phyloP scores from a whole-genome alignment of 2,888 invertebrate species.

The Cantharis rustica region DNA sequence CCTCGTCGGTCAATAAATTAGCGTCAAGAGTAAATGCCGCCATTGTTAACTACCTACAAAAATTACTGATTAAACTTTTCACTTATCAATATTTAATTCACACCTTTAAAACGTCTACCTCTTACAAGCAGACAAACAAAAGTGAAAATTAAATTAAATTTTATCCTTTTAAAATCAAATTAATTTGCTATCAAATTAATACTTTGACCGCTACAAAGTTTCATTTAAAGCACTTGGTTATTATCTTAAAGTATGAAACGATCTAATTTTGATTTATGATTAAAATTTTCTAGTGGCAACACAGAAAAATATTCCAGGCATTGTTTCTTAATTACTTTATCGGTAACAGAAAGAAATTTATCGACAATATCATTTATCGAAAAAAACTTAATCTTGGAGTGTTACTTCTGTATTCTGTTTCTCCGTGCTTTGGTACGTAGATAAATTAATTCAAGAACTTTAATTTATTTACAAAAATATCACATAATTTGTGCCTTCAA shows the following conservation, averaged over 20 bases:
- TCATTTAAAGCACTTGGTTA: conserved; percentile 6
- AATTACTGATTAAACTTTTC: neutral
- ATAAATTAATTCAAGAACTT: neutral
- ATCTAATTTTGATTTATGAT: neutral
- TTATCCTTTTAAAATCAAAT: conserved; percentile 20
- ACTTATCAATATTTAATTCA: neutral
- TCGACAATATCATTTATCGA: neutral
- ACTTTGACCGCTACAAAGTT: conserved; percentile 29
- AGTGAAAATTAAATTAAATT: conserved; percentile 1
- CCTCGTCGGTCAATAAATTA: conserved; percentile 63
- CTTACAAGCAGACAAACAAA: neutral
- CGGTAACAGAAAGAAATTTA: neutral
- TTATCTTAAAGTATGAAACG: neutral
- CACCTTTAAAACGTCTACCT: neutral
- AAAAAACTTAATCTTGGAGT: neutral
- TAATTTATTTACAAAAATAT: neutral
- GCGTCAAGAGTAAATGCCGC: conserved; percentile 62
- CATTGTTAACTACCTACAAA: conserved; percentile 5
- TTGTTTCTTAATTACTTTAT: neutral
- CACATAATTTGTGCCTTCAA: neutral
- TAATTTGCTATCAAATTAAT: conserved; percentile 18
- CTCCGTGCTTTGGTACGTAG: neutral
- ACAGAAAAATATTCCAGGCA: neutral
- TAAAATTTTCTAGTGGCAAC: neutral
- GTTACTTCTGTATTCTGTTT: neutral